These are phyloP conservation scores for Arge pagana DNA, from an alignment of 2,888 invertebrate genomes.

Conservation along the genomic window DNA sequence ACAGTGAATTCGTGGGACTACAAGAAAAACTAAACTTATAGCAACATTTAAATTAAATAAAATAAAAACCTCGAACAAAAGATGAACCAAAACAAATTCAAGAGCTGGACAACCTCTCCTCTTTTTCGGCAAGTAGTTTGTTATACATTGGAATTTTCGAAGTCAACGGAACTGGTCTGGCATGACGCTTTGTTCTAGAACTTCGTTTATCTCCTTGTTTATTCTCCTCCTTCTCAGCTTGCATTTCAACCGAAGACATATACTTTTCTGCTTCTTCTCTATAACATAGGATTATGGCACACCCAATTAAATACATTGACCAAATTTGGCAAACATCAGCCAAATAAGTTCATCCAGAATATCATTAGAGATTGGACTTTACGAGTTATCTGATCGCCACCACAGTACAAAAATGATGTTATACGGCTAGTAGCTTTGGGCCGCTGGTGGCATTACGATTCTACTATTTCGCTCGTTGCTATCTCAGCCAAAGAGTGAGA, in stretches of 20 bases:
- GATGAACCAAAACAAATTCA: not conserved
- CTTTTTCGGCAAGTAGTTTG: conserved; percentile 73
- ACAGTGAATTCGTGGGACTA: no score
- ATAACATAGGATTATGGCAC: conserved; percentile 39
- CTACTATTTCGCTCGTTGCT: no score
- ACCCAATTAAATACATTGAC: not conserved
- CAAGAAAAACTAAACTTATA: no score
- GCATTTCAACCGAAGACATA: conserved; percentile 60
- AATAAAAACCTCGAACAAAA: not conserved
- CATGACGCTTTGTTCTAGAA: conserved; percentile 63
- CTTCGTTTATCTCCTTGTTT: conserved; percentile 37
- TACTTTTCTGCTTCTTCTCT: conserved; percentile 71
- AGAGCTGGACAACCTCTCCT: conserved; percentile 64
- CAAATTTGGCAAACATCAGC: not conserved
- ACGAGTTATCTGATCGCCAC: no score
- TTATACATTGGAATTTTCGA: conserved; percentile 74
- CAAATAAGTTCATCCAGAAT: conserved; percentile 4
- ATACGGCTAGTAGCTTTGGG: no score
- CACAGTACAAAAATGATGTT: no score
- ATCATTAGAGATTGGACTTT: not conserved
- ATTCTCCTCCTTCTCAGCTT: conserved; percentile 38
- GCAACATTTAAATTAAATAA: not conserved
- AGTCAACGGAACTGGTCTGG: conserved; percentile 71
- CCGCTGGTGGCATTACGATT: no score
- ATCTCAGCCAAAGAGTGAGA: no score